Conservation (phyloP, 2,797 vertebrate species). For the Hydrocynus forskahlii region DNA sequence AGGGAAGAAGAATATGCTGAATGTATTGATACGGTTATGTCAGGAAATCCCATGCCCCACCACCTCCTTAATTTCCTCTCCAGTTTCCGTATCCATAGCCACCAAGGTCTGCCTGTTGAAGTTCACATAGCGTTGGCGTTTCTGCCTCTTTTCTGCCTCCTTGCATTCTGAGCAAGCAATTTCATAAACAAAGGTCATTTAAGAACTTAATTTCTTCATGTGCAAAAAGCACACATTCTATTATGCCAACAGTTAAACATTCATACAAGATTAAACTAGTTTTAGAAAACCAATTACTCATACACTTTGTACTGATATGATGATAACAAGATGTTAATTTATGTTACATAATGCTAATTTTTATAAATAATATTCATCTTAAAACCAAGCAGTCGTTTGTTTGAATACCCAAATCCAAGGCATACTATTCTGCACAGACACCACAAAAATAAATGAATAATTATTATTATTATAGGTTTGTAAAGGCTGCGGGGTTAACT, state of each 20-base stretch:
- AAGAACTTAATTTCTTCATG: not conserved
- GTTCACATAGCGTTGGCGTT: conserved; percentile 12
- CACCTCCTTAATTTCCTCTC: conserved; percentile 61
- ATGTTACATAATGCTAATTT: not conserved
- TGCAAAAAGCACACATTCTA: too few species aligned
- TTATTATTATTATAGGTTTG: not conserved
- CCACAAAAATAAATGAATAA: not conserved
- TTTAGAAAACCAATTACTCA: not conserved
- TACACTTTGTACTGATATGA: not conserved
- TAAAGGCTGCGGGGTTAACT: too few species aligned
- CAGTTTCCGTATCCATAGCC: conserved; percentile 47
- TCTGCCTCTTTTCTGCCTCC: conserved; percentile 14
- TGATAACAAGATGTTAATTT: not conserved
- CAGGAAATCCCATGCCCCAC: conserved; percentile 77
- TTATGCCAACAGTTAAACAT: too few species aligned
- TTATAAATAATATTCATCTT: not conserved
- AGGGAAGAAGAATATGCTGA: conserved; percentile 71
- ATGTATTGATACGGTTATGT: conserved; percentile 74
- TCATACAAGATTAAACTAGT: not conserved
- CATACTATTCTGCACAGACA: not conserved
- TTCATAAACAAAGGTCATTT: not conserved
- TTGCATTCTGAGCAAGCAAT: not conserved
- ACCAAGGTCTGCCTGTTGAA: conserved; percentile 49
- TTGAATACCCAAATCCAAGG: not conserved
- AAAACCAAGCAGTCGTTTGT: not conserved